Evolutionary conservation across 2,113 vertebrate genomes (phyloP).

Genomic region (Xyrauchen texanus): DNA sequence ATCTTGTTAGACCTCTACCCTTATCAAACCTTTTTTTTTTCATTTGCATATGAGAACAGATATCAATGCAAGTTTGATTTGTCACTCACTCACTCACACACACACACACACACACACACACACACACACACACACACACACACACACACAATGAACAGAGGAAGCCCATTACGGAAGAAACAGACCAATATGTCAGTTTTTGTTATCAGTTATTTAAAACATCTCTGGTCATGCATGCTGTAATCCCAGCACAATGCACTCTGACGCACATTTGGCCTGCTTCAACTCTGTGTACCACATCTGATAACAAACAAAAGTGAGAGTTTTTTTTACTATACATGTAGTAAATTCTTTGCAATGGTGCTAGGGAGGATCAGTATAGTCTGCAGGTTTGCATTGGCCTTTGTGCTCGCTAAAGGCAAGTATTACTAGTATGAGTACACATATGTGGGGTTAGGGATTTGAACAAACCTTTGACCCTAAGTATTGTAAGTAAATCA

Average conservation of each 20-base stretch:
- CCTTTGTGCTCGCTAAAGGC: too few species aligned
- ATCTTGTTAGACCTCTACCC: background rate
- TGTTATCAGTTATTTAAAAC: slow-evolving; percentile 15
- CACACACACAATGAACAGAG: background rate
- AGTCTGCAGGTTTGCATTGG: too few species aligned
- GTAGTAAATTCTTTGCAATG: too few species aligned
- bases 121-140: too few species aligned
- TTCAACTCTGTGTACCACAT: background rate
- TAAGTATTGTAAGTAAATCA: too few species aligned
- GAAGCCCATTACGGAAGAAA: background rate
- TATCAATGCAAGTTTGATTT: background rate
- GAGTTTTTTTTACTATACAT: too few species aligned
- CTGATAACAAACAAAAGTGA: background rate
- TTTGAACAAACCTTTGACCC: too few species aligned
- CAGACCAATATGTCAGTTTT: background rate
- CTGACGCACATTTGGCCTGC: background rate
- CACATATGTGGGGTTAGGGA: too few species aligned
- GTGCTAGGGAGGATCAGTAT: too few species aligned
- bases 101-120: too few species aligned
- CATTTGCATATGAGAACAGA: background rate
- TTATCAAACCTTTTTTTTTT: background rate
- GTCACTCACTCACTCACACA: too few species aligned
- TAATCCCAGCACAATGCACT: background rate
- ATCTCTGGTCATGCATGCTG: background rate
- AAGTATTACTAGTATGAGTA: too few species aligned